Evolutionary conservation across 2,888 invertebrate genomes (phyloP), one percentile per base, ranked within the genome.

Genomic region (Acleris emargana): DNA sequence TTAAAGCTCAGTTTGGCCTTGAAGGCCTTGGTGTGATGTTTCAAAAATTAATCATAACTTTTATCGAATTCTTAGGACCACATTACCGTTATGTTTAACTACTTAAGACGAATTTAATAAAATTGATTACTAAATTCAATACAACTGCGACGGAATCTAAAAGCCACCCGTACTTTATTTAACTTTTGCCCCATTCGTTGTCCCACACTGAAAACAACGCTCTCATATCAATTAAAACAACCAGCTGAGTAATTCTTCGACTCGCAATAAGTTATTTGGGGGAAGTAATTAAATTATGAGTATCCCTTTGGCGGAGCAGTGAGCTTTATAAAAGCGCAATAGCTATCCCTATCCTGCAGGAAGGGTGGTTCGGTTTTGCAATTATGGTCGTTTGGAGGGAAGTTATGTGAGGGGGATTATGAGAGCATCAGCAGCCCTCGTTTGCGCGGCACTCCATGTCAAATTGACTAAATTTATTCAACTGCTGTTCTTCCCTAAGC

Each of bases 391-490:
- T 76, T 76, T 77, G 69, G 74, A 75, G 75, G 75, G 73, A 67
- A 70, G 68, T 62, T 60, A 58, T 47, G n/a, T 45, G 62, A 49
- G 62, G 62, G 49, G 59, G 58, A 55, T 60, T 55, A 60, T 52
- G 51, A 55, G 18, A 59, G 57, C 58, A 51, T 59, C 59, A 58
- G 53, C 54, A 53, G 53, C 62, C 69, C 67, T 43, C 59, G 64
- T 62, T 59, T 59, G 62, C 63, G 45, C 60, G 42, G 47, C 45
- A 71, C 77, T 81, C 80, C 86, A 84, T 87, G 84, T 85, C 88
- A 86, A 89, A 90, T 91, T 89, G 87, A 82, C 87, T 82, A 88
- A 91, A 91, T 91, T 90, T 90, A 91, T 91, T 89, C 91, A 87
- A 88, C 83, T 83, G 81, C 83, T 72, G 77, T 78, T 80, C 75